Base-by-base conservation (phyloP, 2,113 vertebrate genomes). In the Sterna hirundo region DNA sequence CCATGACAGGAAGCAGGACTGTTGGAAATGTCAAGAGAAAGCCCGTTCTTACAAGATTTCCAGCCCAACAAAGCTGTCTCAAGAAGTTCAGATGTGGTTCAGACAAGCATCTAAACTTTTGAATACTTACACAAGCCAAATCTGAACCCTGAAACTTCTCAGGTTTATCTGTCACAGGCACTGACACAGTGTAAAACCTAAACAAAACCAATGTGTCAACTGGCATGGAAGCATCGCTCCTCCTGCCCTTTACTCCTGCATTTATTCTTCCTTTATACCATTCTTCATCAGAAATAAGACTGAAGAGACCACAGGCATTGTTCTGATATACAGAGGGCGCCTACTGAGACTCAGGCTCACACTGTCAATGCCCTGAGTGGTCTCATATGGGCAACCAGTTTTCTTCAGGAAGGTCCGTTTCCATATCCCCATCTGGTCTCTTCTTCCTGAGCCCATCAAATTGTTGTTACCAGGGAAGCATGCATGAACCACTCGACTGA, bases 1-100 rank as follows among this genome's bases (percentile, higher is more conserved):
- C 93, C 84, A 93, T 97, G 94, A 95, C 89, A 96, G 97, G 94
- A 97, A 97, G 96, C 94, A 94, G 94, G 62, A 95, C 78, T 90
- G 93, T 70, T 95, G 94, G 91, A 96, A 91, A 86, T 86, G 91
- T 94, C 94, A 94, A 5, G 0, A 95, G 84, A 88, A 94, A 94
- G n/a, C 60, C 86, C 91, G 78, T 78, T 90, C 87, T 64, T 91
- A 68, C 62, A 90, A 74, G 91, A 68, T 74, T 95, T 97, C 68
- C 91, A 93, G 90, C 46, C 55, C 87, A 90, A 57, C 49, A 77
- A 29, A 69, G 57, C 34, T 2, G 32, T 66, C 70, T 86, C 62
- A 58, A 87, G 83, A 85, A 93, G 82, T 87, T 91, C 90, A 93
- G 90, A 88, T 52, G 55, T 5, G 7, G 42, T 88, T 94, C 93